Base-by-base conservation (phyloP, 2,888 invertebrate species). In the Hypolimnas misippus region DNA sequence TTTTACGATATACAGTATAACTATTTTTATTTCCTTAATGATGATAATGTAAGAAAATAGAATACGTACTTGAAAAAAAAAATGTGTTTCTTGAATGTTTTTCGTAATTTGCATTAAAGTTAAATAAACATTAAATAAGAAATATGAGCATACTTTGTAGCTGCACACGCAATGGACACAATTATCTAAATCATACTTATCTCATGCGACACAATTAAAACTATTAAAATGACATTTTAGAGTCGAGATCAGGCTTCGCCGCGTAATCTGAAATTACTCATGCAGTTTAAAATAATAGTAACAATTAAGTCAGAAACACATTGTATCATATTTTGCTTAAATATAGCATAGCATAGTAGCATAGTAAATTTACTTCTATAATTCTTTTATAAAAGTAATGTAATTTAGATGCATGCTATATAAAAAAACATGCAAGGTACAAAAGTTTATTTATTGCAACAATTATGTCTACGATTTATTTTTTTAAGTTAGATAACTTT, bases 181-280 rank as follows among this genome's bases (percentile, higher is more conserved):
- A 59, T 65, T 64, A 65, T 61, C 65, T 67, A 57, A 63, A 53
- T 54, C 73, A 76, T 76, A 83, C 85, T 86, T 65, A 73, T 72
- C 70, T 72, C 71, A 69, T 55, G 73, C 74, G 67, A 73, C 74
- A 79, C 83, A 89, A 89, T 89, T 89, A 89, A 84, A 85, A 87
- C 88, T 78, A 89, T 90, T 90, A 90, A 87, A 89, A 87, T 81
- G 77, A 86, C 88, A 90, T 89, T 89, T 88, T 85, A 21, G 17
- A 21, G 19, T n/a, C n/a, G 6, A 12, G 44, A 19, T n/a, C 44
- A 1, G 44, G 21, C 5, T 46, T 40, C 38, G 46, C n/a, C 33
- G 38, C 25, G 54, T 31, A 51, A 55, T 54, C 16, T 53, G 5
- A 53, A 46, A 60, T 46, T 54, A 53, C 55, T 49, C 53, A 42